Base-by-base conservation (phyloP, 2,113 vertebrate species). In the Scomber scombrus region DNA sequence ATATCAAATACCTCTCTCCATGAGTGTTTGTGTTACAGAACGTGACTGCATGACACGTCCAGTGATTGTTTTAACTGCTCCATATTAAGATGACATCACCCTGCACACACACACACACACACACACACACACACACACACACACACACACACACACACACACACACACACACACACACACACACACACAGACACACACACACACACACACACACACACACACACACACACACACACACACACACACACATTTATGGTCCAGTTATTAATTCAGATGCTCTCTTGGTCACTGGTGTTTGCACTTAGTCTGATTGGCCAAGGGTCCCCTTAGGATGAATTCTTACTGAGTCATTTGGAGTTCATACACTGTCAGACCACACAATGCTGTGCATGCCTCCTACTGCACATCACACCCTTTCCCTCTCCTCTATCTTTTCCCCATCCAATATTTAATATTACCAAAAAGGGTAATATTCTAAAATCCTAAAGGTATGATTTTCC, bases 301-400 rank as follows among this genome's bases (percentile, higher is more conserved):
- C 57, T 78, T n/a, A 26, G 43, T 64, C 66, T 71, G 68, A 85
- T 68, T 79, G 64, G 51, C 45, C 51, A 14, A 31, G 47, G 43
- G 23, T 71, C 19, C 74, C 84, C 49, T 62, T 40, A 81, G 82
- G 80, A 87, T 58, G 60, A 79, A 16, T 46, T 66, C 52, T 85
- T 67, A 77, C 69, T 88, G 78, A 85, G 66, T 91, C 77, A 86
- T 83, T 66, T 81, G 31, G 29, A 78, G 12, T 63, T 19, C 67
- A 46, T 18, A n/a, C n/a, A 29, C 9, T n/a, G 31, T 61, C 72
- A 82, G 71, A 88, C 75, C 79, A 80, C 81, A 83, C 82, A 85
- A 19, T 31, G 43, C 31, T 46, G 47, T 60, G n/a, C 19, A 46
- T 76, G 55, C 76, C 70, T 56, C 66, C 58, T 58, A 54, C 50